phyloP scores from a whole-genome alignment of 2,797 vertebrate species.

The Sebastes itinus region DNA sequence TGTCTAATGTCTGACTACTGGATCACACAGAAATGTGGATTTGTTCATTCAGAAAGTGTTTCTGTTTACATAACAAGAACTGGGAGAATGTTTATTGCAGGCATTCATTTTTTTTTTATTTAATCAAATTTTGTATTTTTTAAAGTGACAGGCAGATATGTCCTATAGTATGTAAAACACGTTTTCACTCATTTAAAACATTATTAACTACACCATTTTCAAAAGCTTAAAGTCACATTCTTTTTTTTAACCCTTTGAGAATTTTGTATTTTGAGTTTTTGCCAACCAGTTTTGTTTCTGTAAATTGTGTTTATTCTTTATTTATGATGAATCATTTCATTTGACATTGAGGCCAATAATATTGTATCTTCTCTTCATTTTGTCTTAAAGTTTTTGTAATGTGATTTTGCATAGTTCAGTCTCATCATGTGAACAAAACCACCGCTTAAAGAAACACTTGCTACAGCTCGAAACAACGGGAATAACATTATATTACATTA shows the following conservation, averaged over 20 bases:
- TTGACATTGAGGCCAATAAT: not conserved
- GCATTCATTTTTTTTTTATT: constrained; percentile 17
- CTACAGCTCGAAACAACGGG: not conserved
- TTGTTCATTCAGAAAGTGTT: not conserved
- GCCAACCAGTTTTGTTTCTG: not conserved
- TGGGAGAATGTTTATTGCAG: constrained; percentile 4
- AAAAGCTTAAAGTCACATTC: not conserved
- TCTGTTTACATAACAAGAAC: constrained; percentile 23
- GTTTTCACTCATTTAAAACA: not conserved
- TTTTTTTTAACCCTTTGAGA: not conserved
- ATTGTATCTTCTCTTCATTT: not conserved
- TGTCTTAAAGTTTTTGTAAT: not conserved
- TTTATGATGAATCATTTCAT: constrained; percentile 1
- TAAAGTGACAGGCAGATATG: not conserved
- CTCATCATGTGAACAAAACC: not conserved
- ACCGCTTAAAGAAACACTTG: not conserved
- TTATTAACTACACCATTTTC: not conserved
- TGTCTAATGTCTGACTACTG: not conserved
- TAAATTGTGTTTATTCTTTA: not conserved
- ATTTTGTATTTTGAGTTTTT: not conserved
- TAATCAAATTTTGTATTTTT: not conserved
- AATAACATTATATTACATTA: not conserved
- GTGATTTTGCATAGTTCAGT: not conserved
- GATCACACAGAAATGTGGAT: not conserved
- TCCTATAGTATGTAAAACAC: not conserved